Conservation (phyloP, 2,888 invertebrate species). For the Orthonevra nobilis region DNA sequence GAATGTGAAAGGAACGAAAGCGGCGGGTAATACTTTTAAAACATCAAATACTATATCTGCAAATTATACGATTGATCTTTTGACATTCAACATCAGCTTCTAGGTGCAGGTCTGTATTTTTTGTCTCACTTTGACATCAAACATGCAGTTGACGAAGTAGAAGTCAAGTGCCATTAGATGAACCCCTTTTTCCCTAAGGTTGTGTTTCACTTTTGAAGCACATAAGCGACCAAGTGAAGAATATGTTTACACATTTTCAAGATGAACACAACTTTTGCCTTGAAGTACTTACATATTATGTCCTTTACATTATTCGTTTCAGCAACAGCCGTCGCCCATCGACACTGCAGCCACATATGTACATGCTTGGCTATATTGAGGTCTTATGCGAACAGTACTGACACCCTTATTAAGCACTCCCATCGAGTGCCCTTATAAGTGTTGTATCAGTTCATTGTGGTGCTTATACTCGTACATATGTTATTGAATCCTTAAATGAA, state of each 20-base stretch:
- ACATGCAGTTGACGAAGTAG: too few species aligned
- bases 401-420: conserved; percentile 49
- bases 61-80: too few species aligned
- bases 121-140: too few species aligned
- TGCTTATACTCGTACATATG: too few species aligned
- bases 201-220: conserved; percentile 23
- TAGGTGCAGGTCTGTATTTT: too few species aligned
- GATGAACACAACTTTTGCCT: conserved; percentile 48
- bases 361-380: conserved; percentile 13
- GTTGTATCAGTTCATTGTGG: conserved; percentile 52
- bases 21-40: too few species aligned
- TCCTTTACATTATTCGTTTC: conserved; percentile 37
- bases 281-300: conserved; percentile 9
- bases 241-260: conserved; percentile 58
- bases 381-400: conserved; percentile 57
- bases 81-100: too few species aligned
- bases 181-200: conserved; percentile 8
- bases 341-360: neutral
- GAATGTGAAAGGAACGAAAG: too few species aligned
- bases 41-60: too few species aligned
- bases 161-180: neutral
- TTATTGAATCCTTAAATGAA: conserved; percentile 48
- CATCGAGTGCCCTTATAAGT: conserved; percentile 47
- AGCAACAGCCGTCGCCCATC: conserved; percentile 7
- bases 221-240: conserved; percentile 47